phyloP scores from a whole-genome alignment of 2,797 vertebrate genomes.

The Lagorchestes hirsutus region DNA sequence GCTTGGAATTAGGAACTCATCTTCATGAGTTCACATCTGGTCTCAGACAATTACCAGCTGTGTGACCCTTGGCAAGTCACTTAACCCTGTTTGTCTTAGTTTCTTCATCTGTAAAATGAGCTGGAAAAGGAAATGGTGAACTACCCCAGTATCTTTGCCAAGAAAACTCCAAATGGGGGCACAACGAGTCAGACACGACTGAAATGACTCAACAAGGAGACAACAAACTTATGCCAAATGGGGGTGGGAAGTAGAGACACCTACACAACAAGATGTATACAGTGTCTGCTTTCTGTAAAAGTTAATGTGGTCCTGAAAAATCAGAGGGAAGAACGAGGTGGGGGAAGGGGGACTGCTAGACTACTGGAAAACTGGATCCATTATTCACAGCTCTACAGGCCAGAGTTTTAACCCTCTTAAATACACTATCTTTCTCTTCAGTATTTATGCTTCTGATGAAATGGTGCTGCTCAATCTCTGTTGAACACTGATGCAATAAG shows the following conservation, averaged over 20 bases:
- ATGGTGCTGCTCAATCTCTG: background rate
- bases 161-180: background rate
- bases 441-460: background rate
- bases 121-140: background rate
- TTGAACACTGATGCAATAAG: background rate
- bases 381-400: background rate
- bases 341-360: background rate
- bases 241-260: background rate
- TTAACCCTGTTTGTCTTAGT: background rate
- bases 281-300: background rate
- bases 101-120: background rate
- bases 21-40: background rate
- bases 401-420: background rate
- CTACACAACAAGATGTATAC: background rate
- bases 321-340: background rate
- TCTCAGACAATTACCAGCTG: background rate
- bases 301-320: background rate
- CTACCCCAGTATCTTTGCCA: background rate
- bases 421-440: background rate
- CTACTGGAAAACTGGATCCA: background rate
- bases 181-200: background rate
- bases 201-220: background rate
- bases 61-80: background rate
- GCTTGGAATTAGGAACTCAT: background rate
- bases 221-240: background rate